Base-by-base conservation (phyloP, 1,140 invertebrate genomes). In the Mylabris phalerata region DNA sequence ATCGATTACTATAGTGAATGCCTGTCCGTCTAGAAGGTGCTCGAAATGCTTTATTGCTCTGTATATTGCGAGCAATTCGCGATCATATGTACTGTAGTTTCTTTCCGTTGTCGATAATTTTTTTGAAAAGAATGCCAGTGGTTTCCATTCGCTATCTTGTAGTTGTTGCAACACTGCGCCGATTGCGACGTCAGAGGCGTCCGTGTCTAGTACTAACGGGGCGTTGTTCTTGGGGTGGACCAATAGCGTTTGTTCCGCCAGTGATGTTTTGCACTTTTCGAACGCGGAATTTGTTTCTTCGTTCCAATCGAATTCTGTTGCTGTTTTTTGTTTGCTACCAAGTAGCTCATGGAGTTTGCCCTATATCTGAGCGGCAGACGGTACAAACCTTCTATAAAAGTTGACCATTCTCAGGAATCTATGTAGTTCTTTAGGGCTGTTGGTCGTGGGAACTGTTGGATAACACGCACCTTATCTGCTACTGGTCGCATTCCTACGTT, bases 1-100 rank as follows among this genome's bases (percentile, higher is more conserved):
- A 38, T 67, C 59, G 5, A 64, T 69, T 19, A 43, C 48, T n/a
- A 70, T 51, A 7, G 13, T 13, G 32, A 64, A 64, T 26, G 9
- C 11, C 40, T 57, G 47, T 10, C 63, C 66, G 63, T 71, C 67
- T 9, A 73, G 4, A 25, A 66, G 10, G 42, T 66, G 57, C 9
- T 24, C 9, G 49, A 72, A 72, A 48, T 69, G 38, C 26, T 51
- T 39, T 13, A 75, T 50, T 0, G 67, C 59, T 42, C 56, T 27
- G 56, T 76, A 78, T 24, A 77, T 72, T 0, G 73, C 77, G 0
- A 78, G 48, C 1, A 79, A 59, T 60, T n/a, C n/a, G n/a, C n/a
- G n/a, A n/a, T n/a, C n/a, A n/a, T n/a, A n/a, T n/a, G n/a, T n/a
- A n/a, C n/a, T n/a, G n/a, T 77, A 75, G 10, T 71, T 67, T 13